phyloP scores from a whole-genome alignment of 2,113 vertebrate genomes.

The Ammodytes marinus region DNA sequence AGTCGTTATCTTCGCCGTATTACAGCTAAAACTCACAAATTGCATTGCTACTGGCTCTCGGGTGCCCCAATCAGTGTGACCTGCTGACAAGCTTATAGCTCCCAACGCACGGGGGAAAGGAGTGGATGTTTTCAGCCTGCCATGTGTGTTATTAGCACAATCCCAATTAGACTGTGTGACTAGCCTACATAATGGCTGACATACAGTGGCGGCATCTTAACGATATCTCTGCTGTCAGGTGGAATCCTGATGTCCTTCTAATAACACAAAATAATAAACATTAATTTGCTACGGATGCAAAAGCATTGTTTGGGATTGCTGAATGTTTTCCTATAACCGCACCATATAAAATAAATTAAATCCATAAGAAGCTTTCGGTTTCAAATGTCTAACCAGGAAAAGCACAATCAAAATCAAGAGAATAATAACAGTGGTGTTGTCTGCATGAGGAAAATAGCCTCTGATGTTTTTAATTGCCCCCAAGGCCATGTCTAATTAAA shows the following conservation, averaged over 20 bases:
- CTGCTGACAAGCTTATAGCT: slow-evolving; percentile 54
- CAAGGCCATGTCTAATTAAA: slow-evolving; percentile 70
- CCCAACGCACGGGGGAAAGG: slow-evolving; percentile 10
- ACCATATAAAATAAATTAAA: too few species aligned
- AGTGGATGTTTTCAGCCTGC: slow-evolving; percentile 29
- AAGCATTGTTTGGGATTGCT: not conserved
- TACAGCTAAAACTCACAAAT: slow-evolving; percentile 60
- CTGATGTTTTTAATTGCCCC: slow-evolving; percentile 68
- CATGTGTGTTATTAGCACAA: slow-evolving; percentile 52
- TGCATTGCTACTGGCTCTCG: slow-evolving; percentile 40
- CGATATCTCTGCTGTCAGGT: slow-evolving; percentile 29
- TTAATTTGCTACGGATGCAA: not conserved
- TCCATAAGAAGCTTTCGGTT: not conserved
- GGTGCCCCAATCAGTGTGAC: slow-evolving; percentile 64
- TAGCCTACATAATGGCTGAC: slow-evolving; percentile 28
- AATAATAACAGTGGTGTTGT: slow-evolving; percentile 32
- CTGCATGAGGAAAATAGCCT: slow-evolving; percentile 28
- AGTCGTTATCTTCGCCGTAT: slow-evolving; percentile 58
- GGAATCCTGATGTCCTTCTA: not conserved
- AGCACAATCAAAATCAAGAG: slow-evolving; percentile 31
- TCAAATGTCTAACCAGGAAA: slow-evolving; percentile 16
- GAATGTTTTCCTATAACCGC: not conserved
- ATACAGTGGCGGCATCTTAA: slow-evolving; percentile 16
- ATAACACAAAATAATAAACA: not conserved
- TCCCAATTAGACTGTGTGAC: slow-evolving; percentile 69